A percentile compares a stretch with the other conserved stretches of the same genome.
Evolutionary conservation across 1,140 invertebrate genomes (phyloP).

Genomic region (Pseudoatta argentina): DNA sequence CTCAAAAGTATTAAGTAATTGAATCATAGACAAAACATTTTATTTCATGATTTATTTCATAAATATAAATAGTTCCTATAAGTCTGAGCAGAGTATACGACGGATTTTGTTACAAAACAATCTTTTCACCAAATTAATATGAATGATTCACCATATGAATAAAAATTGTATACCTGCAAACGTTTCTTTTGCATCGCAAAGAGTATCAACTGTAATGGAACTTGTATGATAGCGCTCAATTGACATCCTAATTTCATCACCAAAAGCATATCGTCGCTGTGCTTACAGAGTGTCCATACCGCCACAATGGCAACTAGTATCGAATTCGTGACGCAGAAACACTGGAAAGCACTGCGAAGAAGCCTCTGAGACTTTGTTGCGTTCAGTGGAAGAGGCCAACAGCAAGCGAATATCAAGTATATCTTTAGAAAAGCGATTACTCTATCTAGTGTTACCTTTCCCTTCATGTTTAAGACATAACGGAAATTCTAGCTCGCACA

Average conservation of each 20-base stretch:
- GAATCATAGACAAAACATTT: neutral
- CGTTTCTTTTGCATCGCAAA: constrained; percentile 38
- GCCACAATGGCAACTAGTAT: constrained; percentile 6
- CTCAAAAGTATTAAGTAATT: no score
- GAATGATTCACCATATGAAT: constrained; percentile 11
- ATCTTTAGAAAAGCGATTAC: constrained; percentile 58
- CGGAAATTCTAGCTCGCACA: neutral
- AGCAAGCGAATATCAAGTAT: constrained; percentile 55
- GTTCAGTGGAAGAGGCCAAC: constrained; percentile 62
- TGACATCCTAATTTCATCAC: constrained; percentile 55
- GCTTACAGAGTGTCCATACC: constrained; percentile 29
- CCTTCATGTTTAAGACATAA: constrained; percentile 23
- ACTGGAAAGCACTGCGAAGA: constrained; percentile 22
- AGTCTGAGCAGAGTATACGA: neutral
- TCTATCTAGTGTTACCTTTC: constrained; percentile 32
- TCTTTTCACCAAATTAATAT: neutral
- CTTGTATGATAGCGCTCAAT: constrained; percentile 40
- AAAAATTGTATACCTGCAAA: constrained; percentile 58
- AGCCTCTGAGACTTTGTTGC: constrained; percentile 3
- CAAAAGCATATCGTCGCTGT: constrained; percentile 20
- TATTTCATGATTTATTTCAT: neutral
- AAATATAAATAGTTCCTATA: neutral
- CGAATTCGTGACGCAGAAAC: constrained; percentile 15
- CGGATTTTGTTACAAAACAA: neutral
- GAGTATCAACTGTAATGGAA: constrained; percentile 56